Evolutionary conservation across 2,113 vertebrate genomes (phyloP).

Genomic region (Tor tambroides): DNA sequence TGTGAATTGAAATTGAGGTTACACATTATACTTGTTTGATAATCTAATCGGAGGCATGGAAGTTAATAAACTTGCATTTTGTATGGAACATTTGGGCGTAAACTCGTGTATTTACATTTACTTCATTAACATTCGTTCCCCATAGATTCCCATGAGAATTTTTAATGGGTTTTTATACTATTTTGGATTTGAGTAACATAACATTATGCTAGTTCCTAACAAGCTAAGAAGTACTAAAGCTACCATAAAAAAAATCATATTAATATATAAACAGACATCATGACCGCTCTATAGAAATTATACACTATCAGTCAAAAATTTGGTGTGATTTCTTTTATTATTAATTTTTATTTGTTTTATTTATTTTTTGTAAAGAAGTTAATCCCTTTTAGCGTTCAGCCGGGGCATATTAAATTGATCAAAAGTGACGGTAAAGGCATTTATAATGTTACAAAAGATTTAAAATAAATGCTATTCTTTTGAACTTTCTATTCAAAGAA

Average conservation of each 20-base stretch:
- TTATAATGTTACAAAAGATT: background rate
- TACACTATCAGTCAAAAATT: background rate
- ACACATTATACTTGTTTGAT: constrained; percentile 99
- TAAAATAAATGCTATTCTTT: too few species aligned
- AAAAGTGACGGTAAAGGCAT: background rate
- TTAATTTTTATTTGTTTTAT: too few species aligned
- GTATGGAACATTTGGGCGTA: constrained; percentile 83
- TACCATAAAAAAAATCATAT: background rate
- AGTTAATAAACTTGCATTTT: constrained; percentile 99
- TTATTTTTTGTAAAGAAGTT: too few species aligned
- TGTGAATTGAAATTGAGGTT: constrained; percentile 99
- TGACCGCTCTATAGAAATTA: too few species aligned
- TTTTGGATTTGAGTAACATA: background rate
- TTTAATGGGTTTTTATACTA: background rate
- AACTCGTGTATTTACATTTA: background rate
- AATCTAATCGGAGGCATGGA: constrained; percentile 99
- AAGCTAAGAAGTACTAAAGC: background rate
- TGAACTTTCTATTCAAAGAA: too few species aligned
- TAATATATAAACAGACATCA: too few species aligned
- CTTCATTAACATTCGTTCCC: background rate
- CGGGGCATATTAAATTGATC: background rate
- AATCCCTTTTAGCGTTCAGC: too few species aligned
- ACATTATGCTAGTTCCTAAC: background rate
- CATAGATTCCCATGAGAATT: background rate
- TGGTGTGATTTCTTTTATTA: too few species aligned